Base-by-base conservation (phyloP, 2,797 vertebrate genomes). In the Sciurus vulgaris region DNA sequence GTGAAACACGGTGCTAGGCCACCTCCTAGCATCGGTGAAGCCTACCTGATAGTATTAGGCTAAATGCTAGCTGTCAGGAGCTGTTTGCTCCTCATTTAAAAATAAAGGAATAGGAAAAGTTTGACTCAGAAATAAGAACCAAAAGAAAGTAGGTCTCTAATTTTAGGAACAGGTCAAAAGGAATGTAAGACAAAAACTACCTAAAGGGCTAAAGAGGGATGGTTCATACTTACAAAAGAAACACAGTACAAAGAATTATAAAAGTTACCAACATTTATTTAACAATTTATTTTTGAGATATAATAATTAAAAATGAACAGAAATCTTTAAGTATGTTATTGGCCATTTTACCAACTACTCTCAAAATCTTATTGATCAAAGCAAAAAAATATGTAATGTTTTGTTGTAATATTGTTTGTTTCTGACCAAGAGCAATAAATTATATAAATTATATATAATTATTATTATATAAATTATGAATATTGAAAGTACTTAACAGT, bases 221-320 rank as follows among this genome's bases (percentile, higher is more conserved):
- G 51, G 33, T 65, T 87, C 28, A 73, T 88, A 74, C 22, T 93
- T 93, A 49, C 3, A 73, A 63, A 93, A 81, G 28, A 35, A 65
- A 15, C 35, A 65, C 73, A 41, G n/a, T 61, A 81, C 22, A 41
- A 93, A 93, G 35, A 79, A 63, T 49, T 93, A 38, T 73, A 63
- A 83, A 82, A 87, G 49, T 38, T 70, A 78, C 49, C 28, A 81
- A 35, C 18, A 63, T 86, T 59, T 79, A 70, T 79, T 65, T 73
- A 88, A 67, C 24, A 56, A 77, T n/a, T 4, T 72, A 10, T 44
- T 10, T 63, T 73, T 88, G 44, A 93, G 49, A 20, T 63, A 26
- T 81, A 72, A 49, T 73, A 88, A n/a, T n/a, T 86, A 79, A 78
- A 89, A 70, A 59, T 38, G n/a, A 61, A n/a, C 20, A 87, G 28